Conservation (phyloP, 2,797 vertebrate genomes). For the Xiphophorus birchmanni region DNA sequence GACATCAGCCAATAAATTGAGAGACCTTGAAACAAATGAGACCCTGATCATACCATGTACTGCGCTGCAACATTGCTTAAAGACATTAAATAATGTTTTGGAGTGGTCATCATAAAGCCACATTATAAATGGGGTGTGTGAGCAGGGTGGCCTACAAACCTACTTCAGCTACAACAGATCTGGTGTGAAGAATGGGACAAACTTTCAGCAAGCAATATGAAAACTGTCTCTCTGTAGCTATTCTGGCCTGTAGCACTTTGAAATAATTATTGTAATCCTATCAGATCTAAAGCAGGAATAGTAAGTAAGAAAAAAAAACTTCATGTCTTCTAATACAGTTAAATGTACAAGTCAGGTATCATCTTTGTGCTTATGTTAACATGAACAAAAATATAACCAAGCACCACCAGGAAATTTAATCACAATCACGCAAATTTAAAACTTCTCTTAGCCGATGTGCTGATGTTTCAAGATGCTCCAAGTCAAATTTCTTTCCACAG, state of each 20-base stretch:
- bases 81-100: too few species aligned
- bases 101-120: too few species aligned
- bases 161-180: too few species aligned
- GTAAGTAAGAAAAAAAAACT: not conserved
- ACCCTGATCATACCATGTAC: too few species aligned
- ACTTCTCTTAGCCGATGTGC: conserved; percentile 39
- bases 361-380: not conserved
- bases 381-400: not conserved
- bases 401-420: conserved; percentile 27
- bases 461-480: conserved; percentile 52
- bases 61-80: too few species aligned
- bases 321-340: not conserved
- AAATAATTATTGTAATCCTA: not conserved
- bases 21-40: too few species aligned
- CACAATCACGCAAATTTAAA: conserved; percentile 28
- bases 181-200: not conserved
- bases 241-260: not conserved
- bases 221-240: not conserved
- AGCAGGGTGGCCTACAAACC: too few species aligned
- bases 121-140: too few species aligned
- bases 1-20: too few species aligned
- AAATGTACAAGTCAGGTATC: not conserved
- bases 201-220: not conserved
- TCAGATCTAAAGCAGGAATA: not conserved
- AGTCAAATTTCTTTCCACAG: conserved; percentile 65